Evolutionary conservation across 2,797 vertebrate species (phyloP).

Genomic region (Prionace glauca): DNA sequence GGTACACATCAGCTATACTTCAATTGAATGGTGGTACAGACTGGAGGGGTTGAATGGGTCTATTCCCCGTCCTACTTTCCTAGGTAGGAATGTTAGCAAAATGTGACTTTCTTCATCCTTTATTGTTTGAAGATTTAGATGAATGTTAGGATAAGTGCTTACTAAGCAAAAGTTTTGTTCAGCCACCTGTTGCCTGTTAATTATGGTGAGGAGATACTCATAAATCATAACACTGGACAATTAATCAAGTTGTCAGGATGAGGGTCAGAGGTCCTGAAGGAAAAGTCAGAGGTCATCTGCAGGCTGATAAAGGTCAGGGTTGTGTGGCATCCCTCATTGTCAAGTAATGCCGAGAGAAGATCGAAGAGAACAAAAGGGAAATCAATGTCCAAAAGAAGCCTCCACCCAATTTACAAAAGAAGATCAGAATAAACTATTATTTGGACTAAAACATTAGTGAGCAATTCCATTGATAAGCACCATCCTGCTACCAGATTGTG

Average conservation of each 20-base stretch:
- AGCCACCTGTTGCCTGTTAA: constrained; percentile 99
- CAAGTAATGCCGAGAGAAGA: constrained; percentile 79
- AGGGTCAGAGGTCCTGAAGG: constrained; percentile 81
- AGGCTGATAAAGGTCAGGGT: constrained; percentile 81
- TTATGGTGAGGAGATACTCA: constrained; percentile 96
- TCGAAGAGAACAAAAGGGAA: constrained; percentile 84
- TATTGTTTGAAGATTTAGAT: neutral
- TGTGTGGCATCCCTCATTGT: constrained; percentile 94
- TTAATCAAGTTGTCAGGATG: constrained; percentile 99
- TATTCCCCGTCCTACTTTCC: neutral
- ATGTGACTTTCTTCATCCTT: neutral
- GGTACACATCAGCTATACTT: neutral
- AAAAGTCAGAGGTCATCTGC: constrained; percentile 85
- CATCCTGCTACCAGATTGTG: neutral
- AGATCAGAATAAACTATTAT: constrained; percentile 85
- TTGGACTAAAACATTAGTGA: constrained; percentile 58
- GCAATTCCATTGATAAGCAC: constrained; percentile 3
- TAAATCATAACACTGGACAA: constrained; percentile 99
- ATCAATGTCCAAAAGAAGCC: constrained; percentile 78
- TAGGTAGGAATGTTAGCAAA: neutral
- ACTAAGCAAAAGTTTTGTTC: constrained; percentile 77
- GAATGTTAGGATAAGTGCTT: constrained; percentile 53
- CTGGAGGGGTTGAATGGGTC: neutral
- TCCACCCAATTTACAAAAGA: constrained; percentile 70
- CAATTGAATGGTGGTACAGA: neutral